Base-by-base conservation (phyloP, 1,140 invertebrate genomes). In the Drosophila tsacasi region DNA sequence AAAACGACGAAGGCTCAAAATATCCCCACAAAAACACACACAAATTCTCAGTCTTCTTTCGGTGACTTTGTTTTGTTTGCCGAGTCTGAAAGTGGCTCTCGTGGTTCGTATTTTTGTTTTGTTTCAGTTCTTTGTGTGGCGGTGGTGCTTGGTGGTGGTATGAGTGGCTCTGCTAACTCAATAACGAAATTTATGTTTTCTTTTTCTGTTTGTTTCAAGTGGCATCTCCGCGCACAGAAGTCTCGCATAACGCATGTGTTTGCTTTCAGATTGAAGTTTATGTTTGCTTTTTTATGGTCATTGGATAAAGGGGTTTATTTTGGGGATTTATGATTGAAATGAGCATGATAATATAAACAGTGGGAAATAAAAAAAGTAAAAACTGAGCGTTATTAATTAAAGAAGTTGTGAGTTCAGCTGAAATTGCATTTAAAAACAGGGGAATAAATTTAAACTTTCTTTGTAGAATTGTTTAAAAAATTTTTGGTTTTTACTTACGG, bases 121-220 rank as follows among this genome's bases (percentile, higher is more conserved):
- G 42, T 72, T 59, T 72, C 54, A 55, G 52, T 30, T 73, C 44
- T 19, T 63, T 62, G 25, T 30, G 44, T 19, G 49, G 59, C 17
- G 25, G 63, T 44, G 73, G 40, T 17, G 37, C 15, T 39, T 15
- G 30, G 30, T 27, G 47, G 60, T 49, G 74, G 64, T 27, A 17
- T 25, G 68, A 21, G 69, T 50, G 44, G 44, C 62, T 64, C 74
- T 72, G 49, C 76, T 74, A 71, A 77, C 83, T 83, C 80, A 87
- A 89, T 89, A 83, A 78, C 69, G 75, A 71, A 89, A 87, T 84
- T 89, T 76, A 86, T 87, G 79, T 67, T 73, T 83, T 57, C 55
- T 72, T 57, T 21, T 69, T 50, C n/a, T 66, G 37, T 27, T 59
- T 71, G 54, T 40, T 63, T 65, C 65, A 81, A 82, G 79, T 82